A percentile compares a stretch with the other conserved stretches of the same genome.
These are phyloP conservation scores for Notarius lentiginosus DNA, from an alignment of 2,113 vertebrate species.

Conservation along the genomic window DNA sequence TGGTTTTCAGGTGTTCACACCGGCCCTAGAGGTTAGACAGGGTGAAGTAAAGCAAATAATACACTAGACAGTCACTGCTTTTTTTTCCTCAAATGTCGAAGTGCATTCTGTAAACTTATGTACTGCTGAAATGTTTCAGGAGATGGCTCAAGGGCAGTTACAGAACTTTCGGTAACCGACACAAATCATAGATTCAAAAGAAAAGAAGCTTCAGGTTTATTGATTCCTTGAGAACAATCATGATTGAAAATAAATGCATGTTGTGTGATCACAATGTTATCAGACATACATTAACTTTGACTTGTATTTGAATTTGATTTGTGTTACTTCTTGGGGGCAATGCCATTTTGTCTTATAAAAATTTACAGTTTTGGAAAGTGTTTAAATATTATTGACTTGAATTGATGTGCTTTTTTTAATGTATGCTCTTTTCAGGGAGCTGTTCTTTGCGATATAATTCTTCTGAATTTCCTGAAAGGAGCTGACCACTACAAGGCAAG, in stretches of 20 bases:
- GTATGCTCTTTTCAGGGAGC: conserved; percentile 77
- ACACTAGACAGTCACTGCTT: not conserved
- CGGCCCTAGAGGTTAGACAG: not conserved
- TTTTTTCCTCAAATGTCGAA: not conserved
- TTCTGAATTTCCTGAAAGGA: conserved; percentile 93
- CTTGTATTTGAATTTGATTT: not conserved
- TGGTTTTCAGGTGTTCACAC: not conserved
- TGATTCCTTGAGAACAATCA: not conserved
- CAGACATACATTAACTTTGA: not conserved
- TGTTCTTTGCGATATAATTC: conserved; percentile 92
- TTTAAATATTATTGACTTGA: not conserved
- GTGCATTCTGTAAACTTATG: not conserved
- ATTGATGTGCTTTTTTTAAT: not conserved
- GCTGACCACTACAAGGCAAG: conserved; percentile 92
- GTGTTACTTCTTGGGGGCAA: not conserved
- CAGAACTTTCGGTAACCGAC: not conserved
- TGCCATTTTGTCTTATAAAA: not conserved
- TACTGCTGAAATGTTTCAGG: not conserved
- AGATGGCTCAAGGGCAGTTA: not conserved
- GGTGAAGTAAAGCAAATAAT: not conserved
- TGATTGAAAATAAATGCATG: not conserved
- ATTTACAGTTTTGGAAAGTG: not conserved
- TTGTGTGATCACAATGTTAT: not conserved
- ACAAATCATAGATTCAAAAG: not conserved
- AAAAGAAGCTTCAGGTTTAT: not conserved